Evolutionary conservation across 2,797 vertebrate species (phyloP), one percentile per base, ranked within the genome.

Genomic region (Anisognathus igniventris): DNA sequence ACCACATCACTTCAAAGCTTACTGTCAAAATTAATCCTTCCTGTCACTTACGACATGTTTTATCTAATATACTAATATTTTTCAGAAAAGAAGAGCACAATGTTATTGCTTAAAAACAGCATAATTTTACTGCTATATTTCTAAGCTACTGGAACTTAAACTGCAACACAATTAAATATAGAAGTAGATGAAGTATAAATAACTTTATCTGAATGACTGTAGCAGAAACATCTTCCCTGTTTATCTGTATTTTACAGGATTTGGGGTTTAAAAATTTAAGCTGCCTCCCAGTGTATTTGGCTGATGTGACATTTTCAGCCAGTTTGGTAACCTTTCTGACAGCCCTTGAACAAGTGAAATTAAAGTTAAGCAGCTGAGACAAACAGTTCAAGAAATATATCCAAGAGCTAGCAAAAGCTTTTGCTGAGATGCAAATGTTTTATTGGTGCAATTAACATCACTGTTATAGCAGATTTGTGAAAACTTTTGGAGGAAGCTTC

Each of bases 21-120:
- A 93, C 60, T 87, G 74, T 85, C 81, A 87, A 77, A 88, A 94
- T 74, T 77, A 89, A 92, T 94, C 87, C 73, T 76, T 60, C n/a
- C 58, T 92, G 51, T 77, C 77, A 68, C 27, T 81, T 77, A 45
- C 62, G 60, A 33, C 75, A n/a, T 58, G 61, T 76, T 86, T 81
- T 61, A 76, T 71, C 27, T 4, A 0, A 78, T 54, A 70, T 3
- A 24, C 44, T 48, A 39, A 15, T 71, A 82, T 60, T 90, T 90
- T 95, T 50, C 65, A 82, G 35, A 48, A 89, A 86, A 79, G 47
- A 92, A 80, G 18, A 89, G 60, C 45, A 81, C 39, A 42, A 18
- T 17, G 25, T 71, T 88, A 73, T 12, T 88, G 50, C 75, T 92
- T 87, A 82, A 86, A 93, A 85, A 68, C 58, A 86, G 75, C 37